phyloP scores from a whole-genome alignment of 2,113 vertebrate genomes.

The Sphaerodactylus townsendi region DNA sequence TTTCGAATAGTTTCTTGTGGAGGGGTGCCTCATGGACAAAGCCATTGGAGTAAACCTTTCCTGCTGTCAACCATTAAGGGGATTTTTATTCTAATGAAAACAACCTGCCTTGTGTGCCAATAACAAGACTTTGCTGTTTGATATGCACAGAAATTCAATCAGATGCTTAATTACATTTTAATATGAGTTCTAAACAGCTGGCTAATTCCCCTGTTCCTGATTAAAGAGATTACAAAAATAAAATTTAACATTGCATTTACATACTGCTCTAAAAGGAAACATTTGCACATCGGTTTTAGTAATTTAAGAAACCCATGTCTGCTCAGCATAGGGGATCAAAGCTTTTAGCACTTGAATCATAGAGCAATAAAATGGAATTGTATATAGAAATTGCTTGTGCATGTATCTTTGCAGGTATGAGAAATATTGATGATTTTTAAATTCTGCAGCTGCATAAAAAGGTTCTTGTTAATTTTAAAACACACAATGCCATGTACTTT shows the following conservation, averaged over 20 bases:
- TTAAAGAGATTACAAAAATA: conserved; percentile 96
- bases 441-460: background rate
- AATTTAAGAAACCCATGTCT: conserved; percentile 59
- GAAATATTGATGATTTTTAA: background rate
- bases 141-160: conserved; percentile 92
- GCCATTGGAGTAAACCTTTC: conserved; percentile 59
- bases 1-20: conserved; percentile 67
- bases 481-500: background rate
- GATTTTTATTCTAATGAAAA: conserved; percentile 73
- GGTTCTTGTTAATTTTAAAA: background rate
- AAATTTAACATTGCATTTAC: conserved; percentile 90
- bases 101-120: conserved; percentile 75
- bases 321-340: conserved; percentile 40
- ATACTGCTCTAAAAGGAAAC: conserved; percentile 70
- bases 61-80: conserved; percentile 60
- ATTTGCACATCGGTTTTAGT: conserved; percentile 67
- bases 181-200: conserved; percentile 93
- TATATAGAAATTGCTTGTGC: background rate
- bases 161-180: conserved; percentile 97
- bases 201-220: conserved; percentile 94
- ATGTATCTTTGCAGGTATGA: background rate
- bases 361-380: conserved; percentile 18
- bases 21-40: conserved; percentile 66
- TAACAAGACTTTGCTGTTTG: conserved; percentile 75
- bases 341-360: conserved; percentile 55